These are phyloP conservation scores for Pelecanoides urinatrix DNA, from an alignment of 2,113 vertebrate species.

Conservation along the genomic window DNA sequence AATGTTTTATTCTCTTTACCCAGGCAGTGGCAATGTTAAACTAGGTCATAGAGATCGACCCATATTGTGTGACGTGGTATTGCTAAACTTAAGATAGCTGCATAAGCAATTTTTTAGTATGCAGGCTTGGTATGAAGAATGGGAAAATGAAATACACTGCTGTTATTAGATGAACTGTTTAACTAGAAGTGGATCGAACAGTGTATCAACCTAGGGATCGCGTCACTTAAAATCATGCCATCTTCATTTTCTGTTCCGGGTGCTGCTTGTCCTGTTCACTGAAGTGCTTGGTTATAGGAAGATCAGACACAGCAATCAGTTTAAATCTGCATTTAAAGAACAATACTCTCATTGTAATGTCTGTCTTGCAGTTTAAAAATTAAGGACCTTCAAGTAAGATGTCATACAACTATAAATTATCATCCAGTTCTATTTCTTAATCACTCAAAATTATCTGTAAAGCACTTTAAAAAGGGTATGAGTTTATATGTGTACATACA, in stretches of 20 bases:
- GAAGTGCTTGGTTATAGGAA: slow-evolving; percentile 38
- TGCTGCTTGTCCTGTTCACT: slow-evolving; percentile 32
- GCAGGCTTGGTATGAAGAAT: not conserved
- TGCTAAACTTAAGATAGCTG: not conserved
- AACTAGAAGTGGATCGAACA: accelerated
- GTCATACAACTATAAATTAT: slow-evolving; percentile 46
- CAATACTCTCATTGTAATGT: not conserved
- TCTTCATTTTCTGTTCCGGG: not conserved
- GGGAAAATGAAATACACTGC: not conserved
- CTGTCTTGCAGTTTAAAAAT: not conserved
- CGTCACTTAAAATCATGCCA: not conserved
- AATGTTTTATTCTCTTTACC: not conserved
- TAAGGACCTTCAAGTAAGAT: not conserved
- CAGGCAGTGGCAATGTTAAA: not conserved
- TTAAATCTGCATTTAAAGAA: not conserved
- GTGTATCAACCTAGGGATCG: accelerated
- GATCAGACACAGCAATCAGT: not conserved
- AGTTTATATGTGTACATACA: not conserved
- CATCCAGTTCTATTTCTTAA: slow-evolving; percentile 68
- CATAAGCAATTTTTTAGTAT: not conserved
- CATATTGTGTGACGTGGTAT: accelerated
- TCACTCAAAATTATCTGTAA: not conserved
- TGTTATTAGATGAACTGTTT: not conserved
- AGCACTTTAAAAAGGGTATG: slow-evolving; percentile 42
- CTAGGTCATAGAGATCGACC: not conserved